A percentile compares a stretch with the other conserved stretches of the same genome.
These are phyloP conservation scores for Micromys minutus DNA, from an alignment of 2,113 vertebrate genomes.

Conservation along the genomic window DNA sequence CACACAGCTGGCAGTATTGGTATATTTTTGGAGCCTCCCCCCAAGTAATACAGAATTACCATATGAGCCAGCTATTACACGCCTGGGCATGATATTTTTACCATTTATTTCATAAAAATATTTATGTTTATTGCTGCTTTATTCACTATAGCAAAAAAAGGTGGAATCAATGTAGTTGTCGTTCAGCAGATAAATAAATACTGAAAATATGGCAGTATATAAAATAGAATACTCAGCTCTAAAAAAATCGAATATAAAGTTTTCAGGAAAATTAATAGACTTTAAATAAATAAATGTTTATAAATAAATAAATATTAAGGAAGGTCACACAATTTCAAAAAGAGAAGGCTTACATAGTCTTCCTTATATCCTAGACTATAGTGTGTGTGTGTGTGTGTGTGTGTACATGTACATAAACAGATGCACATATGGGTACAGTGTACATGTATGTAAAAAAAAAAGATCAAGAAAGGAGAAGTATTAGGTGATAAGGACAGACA, in stretches of 20 bases:
- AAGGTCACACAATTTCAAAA: neutral
- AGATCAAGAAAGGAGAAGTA: neutral
- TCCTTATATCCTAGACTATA: neutral
- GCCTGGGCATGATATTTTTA: neutral
- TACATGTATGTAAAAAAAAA: neutral
- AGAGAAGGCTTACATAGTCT: neutral
- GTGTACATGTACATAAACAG: neutral
- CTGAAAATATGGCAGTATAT: neutral
- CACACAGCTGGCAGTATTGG: neutral
- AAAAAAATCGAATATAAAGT: neutral
- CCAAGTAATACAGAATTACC: neutral
- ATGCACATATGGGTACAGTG: neutral
- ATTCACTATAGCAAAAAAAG: neutral
- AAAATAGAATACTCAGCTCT: neutral
- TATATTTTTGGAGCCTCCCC: too few relatives aligned
- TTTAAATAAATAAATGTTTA: too few relatives aligned
- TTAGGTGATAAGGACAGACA: neutral
- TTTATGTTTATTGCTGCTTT: neutral
- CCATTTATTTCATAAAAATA: too few relatives aligned
- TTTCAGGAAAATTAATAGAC: neutral
- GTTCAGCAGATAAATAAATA: neutral
- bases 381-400: neutral
- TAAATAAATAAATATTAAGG: neutral
- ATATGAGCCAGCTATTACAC: neutral
- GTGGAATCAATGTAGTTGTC: neutral